Percentiles rank a stretch among this genome's conserved stretches.
Conservation (phyloP, 2,113 vertebrate genomes). For the Pollachius pollachius region DNA sequence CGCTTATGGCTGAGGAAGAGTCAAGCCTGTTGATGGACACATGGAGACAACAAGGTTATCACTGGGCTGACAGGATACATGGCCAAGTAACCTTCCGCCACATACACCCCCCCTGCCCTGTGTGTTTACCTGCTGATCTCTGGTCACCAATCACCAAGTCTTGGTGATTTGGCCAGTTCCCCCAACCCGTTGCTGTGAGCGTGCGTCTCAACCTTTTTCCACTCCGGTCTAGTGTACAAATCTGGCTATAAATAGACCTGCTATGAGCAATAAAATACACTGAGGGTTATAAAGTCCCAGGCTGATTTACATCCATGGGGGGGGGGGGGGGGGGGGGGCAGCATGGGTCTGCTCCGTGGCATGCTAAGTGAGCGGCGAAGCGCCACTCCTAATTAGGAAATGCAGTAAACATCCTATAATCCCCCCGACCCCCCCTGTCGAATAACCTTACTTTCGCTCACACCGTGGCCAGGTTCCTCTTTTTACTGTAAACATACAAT, state of each 20-base stretch:
- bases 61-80: slow-evolving; percentile 37
- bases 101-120: background rate
- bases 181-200: background rate
- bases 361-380: slow-evolving; percentile 39
- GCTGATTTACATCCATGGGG: slow-evolving; percentile 38
- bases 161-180: background rate
- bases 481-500: background rate
- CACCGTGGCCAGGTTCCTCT: background rate
- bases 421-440: slow-evolving; percentile 9
- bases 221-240: slow-evolving; percentile 52
- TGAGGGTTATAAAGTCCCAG: slow-evolving; percentile 48
- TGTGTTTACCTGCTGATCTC: background rate
- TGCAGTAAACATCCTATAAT: slow-evolving; percentile 48
- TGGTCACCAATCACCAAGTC: too few relatives aligned
- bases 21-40: slow-evolving; percentile 33
- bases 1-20: slow-evolving; percentile 32
- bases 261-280: slow-evolving; percentile 52
- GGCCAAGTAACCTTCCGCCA: slow-evolving; percentile 22
- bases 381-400: slow-evolving; percentile 48
- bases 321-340: slow-evolving; percentile 3
- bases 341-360: slow-evolving; percentile 46
- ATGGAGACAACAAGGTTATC: slow-evolving; percentile 35
- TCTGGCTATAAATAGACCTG: slow-evolving; percentile 55
- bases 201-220: slow-evolving; percentile 34
- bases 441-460: background rate